Evolutionary conservation across 2,113 vertebrate species (phyloP).

Genomic region (Formicarius rufipectus): DNA sequence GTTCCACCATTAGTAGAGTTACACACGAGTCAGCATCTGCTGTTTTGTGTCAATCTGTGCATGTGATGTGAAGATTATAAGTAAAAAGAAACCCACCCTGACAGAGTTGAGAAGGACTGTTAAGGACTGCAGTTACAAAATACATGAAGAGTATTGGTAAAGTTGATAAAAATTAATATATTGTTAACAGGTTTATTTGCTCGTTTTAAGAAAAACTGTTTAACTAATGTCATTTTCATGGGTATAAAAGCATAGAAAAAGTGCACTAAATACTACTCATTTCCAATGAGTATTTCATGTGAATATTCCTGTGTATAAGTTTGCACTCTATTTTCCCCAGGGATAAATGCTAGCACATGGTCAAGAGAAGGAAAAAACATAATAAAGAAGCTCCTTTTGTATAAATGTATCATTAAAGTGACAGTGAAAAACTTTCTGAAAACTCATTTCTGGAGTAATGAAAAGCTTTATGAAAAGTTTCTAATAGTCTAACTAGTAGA

Average conservation of each 20-base stretch:
- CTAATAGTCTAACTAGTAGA: not conserved
- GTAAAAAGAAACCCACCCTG: not conserved
- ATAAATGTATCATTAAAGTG: not conserved
- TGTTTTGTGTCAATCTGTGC: not conserved
- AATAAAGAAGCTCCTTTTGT: not conserved
- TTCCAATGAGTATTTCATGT: too few species aligned
- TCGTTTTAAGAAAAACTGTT: not conserved
- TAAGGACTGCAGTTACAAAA: not conserved
- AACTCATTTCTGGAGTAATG: constrained; percentile 1
- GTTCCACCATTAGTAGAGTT: not conserved
- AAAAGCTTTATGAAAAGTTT: not conserved
- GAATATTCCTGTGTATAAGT: not conserved
- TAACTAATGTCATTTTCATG: not conserved
- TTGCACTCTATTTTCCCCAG: not conserved
- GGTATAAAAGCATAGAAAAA: not conserved
- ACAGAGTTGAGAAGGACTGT: not conserved
- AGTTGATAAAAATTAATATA: not conserved
- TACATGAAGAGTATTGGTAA: not conserved
- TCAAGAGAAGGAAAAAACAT: not conserved
- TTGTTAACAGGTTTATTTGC: not conserved
- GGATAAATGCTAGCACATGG: not conserved
- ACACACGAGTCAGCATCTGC: not conserved
- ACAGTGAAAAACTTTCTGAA: not conserved
- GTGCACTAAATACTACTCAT: not conserved
- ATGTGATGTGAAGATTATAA: not conserved